Conservation (phyloP, 2,888 invertebrate genomes). For the Oscheius sp. region DNA sequence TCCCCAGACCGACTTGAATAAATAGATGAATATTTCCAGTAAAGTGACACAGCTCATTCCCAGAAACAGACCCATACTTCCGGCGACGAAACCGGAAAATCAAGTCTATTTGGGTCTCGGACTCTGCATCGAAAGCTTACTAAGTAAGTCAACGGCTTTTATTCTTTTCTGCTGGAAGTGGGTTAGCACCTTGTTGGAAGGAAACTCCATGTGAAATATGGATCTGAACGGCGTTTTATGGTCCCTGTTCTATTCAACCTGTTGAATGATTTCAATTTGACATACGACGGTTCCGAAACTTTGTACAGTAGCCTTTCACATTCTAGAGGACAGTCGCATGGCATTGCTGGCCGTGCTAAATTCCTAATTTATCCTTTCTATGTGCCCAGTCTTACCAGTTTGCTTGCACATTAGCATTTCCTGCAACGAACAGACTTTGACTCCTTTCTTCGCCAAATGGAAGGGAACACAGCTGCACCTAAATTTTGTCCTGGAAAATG, state of each 20-base stretch:
- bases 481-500: not conserved
- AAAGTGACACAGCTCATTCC: conserved; percentile 65
- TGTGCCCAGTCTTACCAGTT: not conserved
- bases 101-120: conserved; percentile 4
- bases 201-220: conserved; percentile 16
- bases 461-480: conserved; percentile 45
- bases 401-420: conserved; percentile 24
- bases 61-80: conserved; percentile 63
- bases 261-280: not conserved
- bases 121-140: conserved; percentile 36
- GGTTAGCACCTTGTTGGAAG: conserved; percentile 15
- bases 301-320: conserved; percentile 24
- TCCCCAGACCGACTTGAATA: conserved; percentile 63
- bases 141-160: conserved; percentile 57
- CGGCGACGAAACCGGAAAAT: conserved; percentile 57
- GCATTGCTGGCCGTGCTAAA: not conserved
- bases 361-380: not conserved
- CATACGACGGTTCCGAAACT: not conserved
- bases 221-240: not conserved
- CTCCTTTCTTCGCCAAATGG: conserved; percentile 13
- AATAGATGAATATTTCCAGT: conserved; percentile 60
- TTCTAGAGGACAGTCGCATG: conserved; percentile 27
- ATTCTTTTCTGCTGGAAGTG: conserved; percentile 42
- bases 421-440: conserved; percentile 9
- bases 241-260: not conserved